Evolutionary conservation across 2,797 vertebrate genomes (phyloP), one percentile per base, ranked within the genome.

Genomic region (Taeniopygia guttata): DNA sequence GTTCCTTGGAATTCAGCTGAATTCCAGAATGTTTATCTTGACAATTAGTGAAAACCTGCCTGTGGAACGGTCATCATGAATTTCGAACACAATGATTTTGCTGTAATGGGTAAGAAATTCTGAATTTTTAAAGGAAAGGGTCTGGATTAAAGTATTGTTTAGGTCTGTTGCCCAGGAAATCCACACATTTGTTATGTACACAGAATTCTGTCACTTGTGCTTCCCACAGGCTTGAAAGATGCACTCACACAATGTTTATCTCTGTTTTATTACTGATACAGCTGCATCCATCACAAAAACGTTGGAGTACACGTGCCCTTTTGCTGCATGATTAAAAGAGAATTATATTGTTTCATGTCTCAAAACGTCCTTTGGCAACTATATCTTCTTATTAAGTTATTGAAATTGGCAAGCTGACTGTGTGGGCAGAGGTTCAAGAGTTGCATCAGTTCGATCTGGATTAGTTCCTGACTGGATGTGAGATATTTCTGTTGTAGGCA

Each of bases 401-500:
- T 93, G 85, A 63, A 90, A 32, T 59, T 91, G 95, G 87, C 89
- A 76, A 48, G 73, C 40, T 27, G 43, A 6, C 49, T 40, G 3
- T 30, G 40, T 94, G 84, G 93, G 93, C 89, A 87, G 67, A 60
- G 58, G 16, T 84, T 93, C 89, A 94, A 85, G 68, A 86, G 63
- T 91, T 94, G 77, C 73, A 73, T 95, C 80, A 69, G 74, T 70
- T 80, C 7, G 5, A 83, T 91, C 76, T 92, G 94, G 86, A 52
- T 81, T 40, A 45, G 83, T 64, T 94, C 59, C 69, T 84, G 87
- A 27, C 46, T 91, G 15, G 62, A 78, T 81, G 55, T 55, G 75
- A 84, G 83, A 86, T 62, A 84, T 76, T 93, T 84, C 59, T 90
- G 40, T 58, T 94, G 42, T 10, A 75, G 83, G 77, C 87, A 82